Base-by-base conservation (phyloP, 1,140 invertebrate species). In the Drosophila aff. region DNA sequence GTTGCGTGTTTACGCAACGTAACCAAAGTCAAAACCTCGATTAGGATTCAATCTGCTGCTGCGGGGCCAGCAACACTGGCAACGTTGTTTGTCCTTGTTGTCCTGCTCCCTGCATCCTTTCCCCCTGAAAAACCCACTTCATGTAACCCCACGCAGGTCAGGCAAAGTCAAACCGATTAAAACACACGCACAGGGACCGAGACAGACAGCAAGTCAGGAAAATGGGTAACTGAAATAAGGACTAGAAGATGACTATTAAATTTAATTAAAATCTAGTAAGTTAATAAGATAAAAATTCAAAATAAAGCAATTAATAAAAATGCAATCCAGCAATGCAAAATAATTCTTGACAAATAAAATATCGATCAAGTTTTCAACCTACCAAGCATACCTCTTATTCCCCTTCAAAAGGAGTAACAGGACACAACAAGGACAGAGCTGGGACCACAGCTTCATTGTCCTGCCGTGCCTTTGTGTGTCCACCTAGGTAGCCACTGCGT, bases 1-100 rank as follows among this genome's bases (percentile, higher is more conserved):
- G 76, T 91, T 91, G 81, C 90, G 83, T 91, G 85, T 85, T 90
- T 89, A 89, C 85, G 85, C 85, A 89, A 89, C 85, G 85, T 89
- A 90, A 89, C 85, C 85, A 85, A 89, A 89, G 85, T 89, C 85
- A 89, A 89, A 87, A 90, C 85, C 85, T 90, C 85, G 85, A 89
- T 89, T 89, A 89, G 85, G 85, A 89, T 90, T 89, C 85, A 89
- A 89, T 89, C 85, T 89, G 85, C 84, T 89, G 84, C 81, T 76
- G 77, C 77, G 61, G 53, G 33, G 53, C 53, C 18, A 57, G 71
- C 68, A 41, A 43, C 66, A 84, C 73, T 75, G 68, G 49, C 72
- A 74, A 74, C 76, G 67, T 78, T 81, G 85, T 79, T 81, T 72
- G 84, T 85, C 78, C 63, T 75, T 69, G 73, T 71, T 80, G 76